Conservation (phyloP, 2,113 vertebrate species). For the Neogale vison region DNA sequence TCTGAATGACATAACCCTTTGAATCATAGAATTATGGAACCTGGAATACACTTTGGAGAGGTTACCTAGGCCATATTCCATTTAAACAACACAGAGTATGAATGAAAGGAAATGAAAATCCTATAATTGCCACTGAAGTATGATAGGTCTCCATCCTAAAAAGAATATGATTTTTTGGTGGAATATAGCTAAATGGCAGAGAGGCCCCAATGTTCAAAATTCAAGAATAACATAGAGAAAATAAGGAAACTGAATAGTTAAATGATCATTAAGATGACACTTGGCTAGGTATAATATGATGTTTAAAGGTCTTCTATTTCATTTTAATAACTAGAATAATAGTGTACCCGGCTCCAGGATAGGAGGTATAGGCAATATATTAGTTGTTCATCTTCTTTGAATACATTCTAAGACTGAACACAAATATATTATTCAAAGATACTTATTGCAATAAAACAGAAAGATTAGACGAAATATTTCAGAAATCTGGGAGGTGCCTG, state of each 20-base stretch:
- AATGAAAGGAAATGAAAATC: background rate
- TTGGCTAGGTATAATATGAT: background rate
- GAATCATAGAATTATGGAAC: background rate
- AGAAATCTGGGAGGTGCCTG: background rate
- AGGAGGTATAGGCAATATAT: background rate
- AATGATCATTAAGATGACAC: background rate
- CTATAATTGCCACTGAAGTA: background rate
- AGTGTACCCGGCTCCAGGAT: background rate
- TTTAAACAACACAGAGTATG: background rate
- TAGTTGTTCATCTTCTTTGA: background rate
- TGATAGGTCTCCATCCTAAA: background rate
- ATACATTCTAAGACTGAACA: conserved; percentile 1
- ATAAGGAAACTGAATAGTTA: background rate
- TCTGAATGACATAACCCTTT: conserved; percentile 17
- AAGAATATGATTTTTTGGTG: conserved; percentile 5
- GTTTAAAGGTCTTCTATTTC: conserved; percentile 9
- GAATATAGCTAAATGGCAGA: background rate
- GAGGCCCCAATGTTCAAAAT: conserved; percentile 20
- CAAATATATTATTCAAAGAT: conserved; percentile 22
- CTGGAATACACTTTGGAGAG: background rate
- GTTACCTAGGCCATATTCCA: background rate
- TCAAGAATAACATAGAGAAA: background rate
- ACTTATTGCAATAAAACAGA: background rate
- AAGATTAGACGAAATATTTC: conserved; percentile 1
- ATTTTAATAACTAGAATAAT: background rate